These are phyloP conservation scores for Diloba caeruleocephala DNA, from an alignment of 2,888 invertebrate genomes.

Conservation along the genomic window DNA sequence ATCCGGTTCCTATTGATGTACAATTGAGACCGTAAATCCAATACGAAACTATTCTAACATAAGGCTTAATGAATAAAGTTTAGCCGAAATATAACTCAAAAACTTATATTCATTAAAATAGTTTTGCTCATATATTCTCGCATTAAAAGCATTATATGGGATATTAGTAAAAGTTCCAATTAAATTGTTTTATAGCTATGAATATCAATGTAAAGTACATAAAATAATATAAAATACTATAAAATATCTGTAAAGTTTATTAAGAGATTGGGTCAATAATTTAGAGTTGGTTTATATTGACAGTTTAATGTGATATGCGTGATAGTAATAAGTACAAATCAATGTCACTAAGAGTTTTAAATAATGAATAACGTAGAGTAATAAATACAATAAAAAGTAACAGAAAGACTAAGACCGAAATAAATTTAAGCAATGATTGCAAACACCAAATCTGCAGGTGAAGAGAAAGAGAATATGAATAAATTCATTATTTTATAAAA, in stretches of 20 bases:
- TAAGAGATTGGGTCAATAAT: constrained; percentile 53
- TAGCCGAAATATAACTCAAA: constrained; percentile 19
- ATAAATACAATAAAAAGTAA: constrained; percentile 2
- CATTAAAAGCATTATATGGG: constrained; percentile 33
- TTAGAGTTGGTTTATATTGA: constrained; percentile 50
- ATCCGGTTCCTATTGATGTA: not conserved
- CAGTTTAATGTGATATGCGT: constrained; percentile 49
- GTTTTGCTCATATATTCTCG: constrained; percentile 39
- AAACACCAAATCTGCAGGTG: constrained; percentile 19
- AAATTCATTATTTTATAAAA: constrained; percentile 22
- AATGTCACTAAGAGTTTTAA: constrained; percentile 36
- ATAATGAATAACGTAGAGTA: constrained; percentile 11
- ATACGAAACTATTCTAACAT: constrained; percentile 12
- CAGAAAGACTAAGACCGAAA: constrained; percentile 9
- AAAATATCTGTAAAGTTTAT: constrained; percentile 54
- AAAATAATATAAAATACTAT: constrained; percentile 50
- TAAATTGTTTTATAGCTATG: constrained; percentile 52
- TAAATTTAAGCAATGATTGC: constrained; percentile 4
- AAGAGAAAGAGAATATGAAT: too few species aligned
- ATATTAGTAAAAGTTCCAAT: constrained; percentile 48
- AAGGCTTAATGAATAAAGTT: constrained; percentile 38
- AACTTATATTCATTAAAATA: constrained; percentile 29
- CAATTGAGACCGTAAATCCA: constrained; percentile 14
- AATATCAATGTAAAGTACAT: constrained; percentile 57
- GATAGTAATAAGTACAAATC: constrained; percentile 53